phyloP scores from a whole-genome alignment of 2,888 invertebrate genomes.

The Folsomia manolachei region DNA sequence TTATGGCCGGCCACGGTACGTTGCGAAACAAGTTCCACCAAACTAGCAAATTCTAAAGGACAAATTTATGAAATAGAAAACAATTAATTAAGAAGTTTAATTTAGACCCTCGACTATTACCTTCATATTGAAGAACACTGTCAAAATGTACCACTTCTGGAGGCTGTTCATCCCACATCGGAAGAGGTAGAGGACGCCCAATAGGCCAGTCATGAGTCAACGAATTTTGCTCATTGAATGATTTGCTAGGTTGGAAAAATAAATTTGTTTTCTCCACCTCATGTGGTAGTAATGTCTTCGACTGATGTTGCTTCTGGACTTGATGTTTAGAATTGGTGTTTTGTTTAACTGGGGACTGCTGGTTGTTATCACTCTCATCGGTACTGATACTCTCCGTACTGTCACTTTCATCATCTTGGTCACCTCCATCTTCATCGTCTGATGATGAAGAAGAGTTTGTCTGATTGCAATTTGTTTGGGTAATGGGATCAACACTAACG shows the following conservation, averaged over 20 bases:
- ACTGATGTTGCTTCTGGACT: background rate
- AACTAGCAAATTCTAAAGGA: constrained; percentile 71
- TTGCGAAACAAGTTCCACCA: constrained; percentile 76
- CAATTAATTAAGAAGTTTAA: no score
- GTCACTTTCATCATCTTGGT: constrained; percentile 41
- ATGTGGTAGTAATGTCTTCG: no score
- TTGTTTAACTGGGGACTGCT: background rate
- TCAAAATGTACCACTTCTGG: constrained; percentile 57
- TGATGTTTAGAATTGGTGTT: background rate
- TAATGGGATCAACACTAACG: constrained; percentile 22
- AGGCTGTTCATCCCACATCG: constrained; percentile 64
- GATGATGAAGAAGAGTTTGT: constrained; percentile 20
- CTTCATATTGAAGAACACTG: constrained; percentile 69
- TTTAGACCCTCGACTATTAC: no score
- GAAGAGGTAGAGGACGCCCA: constrained; percentile 71
- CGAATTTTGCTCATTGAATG: constrained; percentile 24
- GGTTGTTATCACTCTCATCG: constrained; percentile 29
- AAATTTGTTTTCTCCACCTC: background rate
- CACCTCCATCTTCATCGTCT: constrained; percentile 35
- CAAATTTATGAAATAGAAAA: no score
- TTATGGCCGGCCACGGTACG: constrained; percentile 77
- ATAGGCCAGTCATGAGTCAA: constrained; percentile 62
- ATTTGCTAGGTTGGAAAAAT: background rate
- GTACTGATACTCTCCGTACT: constrained; percentile 37
- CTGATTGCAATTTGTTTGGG: constrained; percentile 17